These are phyloP conservation scores for Caretta caretta DNA, from an alignment of 2,113 vertebrate species.

Conservation along the genomic window DNA sequence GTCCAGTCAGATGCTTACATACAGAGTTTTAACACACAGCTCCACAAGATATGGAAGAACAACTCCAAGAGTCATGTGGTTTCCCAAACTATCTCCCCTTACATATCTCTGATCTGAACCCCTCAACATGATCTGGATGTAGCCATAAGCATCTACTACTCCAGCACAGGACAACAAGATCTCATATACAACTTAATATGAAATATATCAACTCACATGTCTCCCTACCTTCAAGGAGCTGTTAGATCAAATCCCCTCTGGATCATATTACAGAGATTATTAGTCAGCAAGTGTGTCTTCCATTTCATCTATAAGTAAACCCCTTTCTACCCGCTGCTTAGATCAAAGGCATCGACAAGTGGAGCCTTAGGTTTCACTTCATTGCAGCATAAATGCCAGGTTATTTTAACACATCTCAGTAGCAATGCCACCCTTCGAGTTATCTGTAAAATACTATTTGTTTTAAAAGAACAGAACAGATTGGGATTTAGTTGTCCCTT, in stretches of 20 bases:
- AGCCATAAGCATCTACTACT: neutral
- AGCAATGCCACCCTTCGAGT: neutral
- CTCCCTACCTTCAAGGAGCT: neutral
- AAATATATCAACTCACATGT: neutral
- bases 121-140: neutral
- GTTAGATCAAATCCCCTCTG: neutral
- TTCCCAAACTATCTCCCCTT: neutral
- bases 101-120: neutral
- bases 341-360: neutral
- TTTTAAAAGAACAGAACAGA: neutral
- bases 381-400: neutral
- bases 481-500: neutral
- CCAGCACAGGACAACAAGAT: neutral
- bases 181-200: neutral
- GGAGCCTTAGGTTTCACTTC: neutral
- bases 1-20: neutral
- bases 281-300: neutral
- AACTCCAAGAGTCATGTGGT: neutral
- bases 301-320: neutral
- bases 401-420: neutral
- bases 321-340: neutral
- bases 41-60: rapidly evolving
- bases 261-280: neutral
- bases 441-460: neutral
- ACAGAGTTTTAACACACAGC: neutral